These are phyloP conservation scores for rat (Rattus norvegicus) DNA, from an alignment of 2,113 vertebrate species.

Conservation along the genomic window GRCr8 NC_086035.1:47560001-47560500, in stretches of 20 bases:
- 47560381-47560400: not conserved
- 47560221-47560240: not conserved
- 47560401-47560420: not conserved
- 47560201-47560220: not conserved
- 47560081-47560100: not conserved
- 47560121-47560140: not conserved
- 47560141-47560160: not conserved
- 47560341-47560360: not conserved
- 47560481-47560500: not conserved
- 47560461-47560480: not conserved
- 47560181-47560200: not conserved
- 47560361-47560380: not conserved
- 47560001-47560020: not conserved
- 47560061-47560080: not conserved
- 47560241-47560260: slow-evolving; percentile 17
- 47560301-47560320: not conserved
- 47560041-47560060: not conserved
- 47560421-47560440: not conserved
- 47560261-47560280: not conserved
- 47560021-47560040: not conserved
- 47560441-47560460: not conserved
- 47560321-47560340: not conserved
- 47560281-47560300: too few relatives aligned
- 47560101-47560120: not conserved
- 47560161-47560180: not conserved